phyloP scores from a whole-genome alignment of 2,797 vertebrate genomes.

The Gymnopithys bicolor region DNA sequence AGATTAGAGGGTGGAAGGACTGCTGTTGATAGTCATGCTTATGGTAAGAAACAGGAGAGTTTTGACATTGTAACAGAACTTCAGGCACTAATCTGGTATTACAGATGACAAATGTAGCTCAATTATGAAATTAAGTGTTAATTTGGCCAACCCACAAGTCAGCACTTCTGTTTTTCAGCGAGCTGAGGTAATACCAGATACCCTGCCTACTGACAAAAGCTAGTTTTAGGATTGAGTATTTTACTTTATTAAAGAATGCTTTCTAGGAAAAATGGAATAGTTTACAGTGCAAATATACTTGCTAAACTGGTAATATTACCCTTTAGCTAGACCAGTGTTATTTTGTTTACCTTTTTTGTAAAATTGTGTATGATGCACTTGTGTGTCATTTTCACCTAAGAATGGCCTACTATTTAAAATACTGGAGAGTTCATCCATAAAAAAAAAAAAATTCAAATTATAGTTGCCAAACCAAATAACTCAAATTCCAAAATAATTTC shows the following conservation, averaged over 20 bases:
- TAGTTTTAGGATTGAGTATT: background rate
- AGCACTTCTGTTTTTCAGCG: background rate
- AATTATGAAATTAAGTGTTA: background rate
- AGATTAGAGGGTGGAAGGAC: background rate
- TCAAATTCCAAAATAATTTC: background rate
- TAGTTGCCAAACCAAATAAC: background rate
- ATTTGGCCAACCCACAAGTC: background rate
- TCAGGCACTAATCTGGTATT: background rate
- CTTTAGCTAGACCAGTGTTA: background rate
- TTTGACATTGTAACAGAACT: conserved; percentile 16
- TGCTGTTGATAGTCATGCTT: background rate
- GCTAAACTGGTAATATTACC: background rate
- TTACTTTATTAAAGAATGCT: background rate
- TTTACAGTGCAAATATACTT: background rate
- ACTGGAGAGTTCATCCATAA: background rate
- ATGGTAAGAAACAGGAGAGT: background rate
- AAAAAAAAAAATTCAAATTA: background rate
- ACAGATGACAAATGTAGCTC: background rate
- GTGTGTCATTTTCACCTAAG: background rate
- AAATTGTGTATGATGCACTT: background rate
- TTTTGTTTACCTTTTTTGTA: background rate
- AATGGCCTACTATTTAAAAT: background rate
- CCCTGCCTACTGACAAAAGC: background rate
- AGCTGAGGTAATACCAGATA: background rate
- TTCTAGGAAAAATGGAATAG: background rate